Conservation (phyloP, 1,140 invertebrate genomes). For the Sipha flava region DNA sequence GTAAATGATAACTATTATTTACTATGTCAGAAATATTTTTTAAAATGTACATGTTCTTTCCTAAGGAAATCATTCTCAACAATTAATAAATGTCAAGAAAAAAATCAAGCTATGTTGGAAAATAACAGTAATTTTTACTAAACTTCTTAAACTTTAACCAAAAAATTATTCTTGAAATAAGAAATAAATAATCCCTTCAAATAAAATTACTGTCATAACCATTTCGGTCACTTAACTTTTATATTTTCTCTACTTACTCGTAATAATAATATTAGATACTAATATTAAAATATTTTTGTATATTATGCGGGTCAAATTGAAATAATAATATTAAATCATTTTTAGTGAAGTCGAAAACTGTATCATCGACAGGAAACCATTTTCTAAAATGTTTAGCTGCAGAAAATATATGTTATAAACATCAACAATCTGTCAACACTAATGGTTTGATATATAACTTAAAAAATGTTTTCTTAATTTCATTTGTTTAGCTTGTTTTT, state of each 20-base stretch:
- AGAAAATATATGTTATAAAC: not conserved
- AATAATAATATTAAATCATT: no score
- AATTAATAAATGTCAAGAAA: not conserved
- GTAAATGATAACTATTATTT: not conserved
- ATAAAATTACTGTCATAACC: no score
- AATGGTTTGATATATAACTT: not conserved
- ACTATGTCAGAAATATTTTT: not conserved
- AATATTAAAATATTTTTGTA: no score
- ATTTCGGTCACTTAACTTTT: no score
- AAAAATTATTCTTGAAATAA: no score
- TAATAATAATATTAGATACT: no score
- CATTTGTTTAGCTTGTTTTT: not conserved
- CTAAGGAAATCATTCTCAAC: not conserved
- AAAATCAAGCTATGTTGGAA: not conserved
- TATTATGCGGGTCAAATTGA: no score
- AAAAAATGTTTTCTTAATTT: not conserved
- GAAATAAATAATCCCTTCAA: no score
- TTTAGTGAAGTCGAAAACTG: not conserved
- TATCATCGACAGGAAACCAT: not conserved
- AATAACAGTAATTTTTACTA: not conserved
- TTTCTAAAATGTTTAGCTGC: not conserved
- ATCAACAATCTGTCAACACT: not conserved
- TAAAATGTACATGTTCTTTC: not conserved
- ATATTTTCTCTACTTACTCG: no score
- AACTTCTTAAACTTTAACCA: no score